Conservation (phyloP, 2,888 invertebrate species). For the Endomychus coccineus region DNA sequence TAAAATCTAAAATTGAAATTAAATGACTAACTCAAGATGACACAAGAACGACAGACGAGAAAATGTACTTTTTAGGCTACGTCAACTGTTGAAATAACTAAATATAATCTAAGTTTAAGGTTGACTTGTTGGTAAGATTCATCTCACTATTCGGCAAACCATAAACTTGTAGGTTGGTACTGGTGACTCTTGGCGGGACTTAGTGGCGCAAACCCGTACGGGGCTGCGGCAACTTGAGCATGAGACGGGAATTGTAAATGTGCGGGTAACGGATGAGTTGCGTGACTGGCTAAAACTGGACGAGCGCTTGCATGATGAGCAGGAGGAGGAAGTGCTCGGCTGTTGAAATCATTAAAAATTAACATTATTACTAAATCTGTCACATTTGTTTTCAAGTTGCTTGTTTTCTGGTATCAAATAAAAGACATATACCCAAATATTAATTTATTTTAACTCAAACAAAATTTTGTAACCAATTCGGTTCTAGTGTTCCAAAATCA, state of each 20-base stretch:
- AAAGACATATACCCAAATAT: too few relatives aligned
- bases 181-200: slow-evolving; percentile 65
- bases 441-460: too few relatives aligned
- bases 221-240: slow-evolving; percentile 50
- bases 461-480: too few relatives aligned
- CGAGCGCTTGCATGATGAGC: slow-evolving; percentile 76
- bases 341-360: slow-evolving; percentile 27
- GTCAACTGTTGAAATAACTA: too few relatives aligned
- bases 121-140: not conserved
- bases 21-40: too few relatives aligned
- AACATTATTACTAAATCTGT: too few relatives aligned
- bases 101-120: not conserved
- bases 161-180: slow-evolving; percentile 54
- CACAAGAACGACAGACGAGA: too few relatives aligned
- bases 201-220: slow-evolving; percentile 61
- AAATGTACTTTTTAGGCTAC: too few relatives aligned
- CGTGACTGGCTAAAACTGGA: slow-evolving; percentile 56
- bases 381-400: too few relatives aligned
- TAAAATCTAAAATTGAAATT: too few relatives aligned
- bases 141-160: slow-evolving; percentile 62
- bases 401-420: too few relatives aligned
- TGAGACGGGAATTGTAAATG: slow-evolving; percentile 72
- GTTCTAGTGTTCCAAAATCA: too few relatives aligned
- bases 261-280: slow-evolving; percentile 72
- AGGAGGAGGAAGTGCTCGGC: slow-evolving; percentile 61